These are phyloP conservation scores for Cotesia glomerata DNA, from an alignment of 1,140 invertebrate species.

Conservation along the genomic window DNA sequence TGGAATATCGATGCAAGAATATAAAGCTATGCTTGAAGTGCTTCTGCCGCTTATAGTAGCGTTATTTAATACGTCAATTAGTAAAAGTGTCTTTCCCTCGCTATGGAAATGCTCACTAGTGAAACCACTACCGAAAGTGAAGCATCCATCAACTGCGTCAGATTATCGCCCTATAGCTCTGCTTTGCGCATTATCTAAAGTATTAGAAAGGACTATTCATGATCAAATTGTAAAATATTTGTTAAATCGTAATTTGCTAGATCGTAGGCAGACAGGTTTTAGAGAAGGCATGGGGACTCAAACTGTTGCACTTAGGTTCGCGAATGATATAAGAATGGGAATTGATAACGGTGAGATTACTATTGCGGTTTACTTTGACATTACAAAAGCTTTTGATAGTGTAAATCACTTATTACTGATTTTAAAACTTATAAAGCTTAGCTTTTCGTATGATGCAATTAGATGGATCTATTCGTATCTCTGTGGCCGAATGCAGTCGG, in stretches of 20 bases:
- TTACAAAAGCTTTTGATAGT: constrained; percentile 37
- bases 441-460: not conserved
- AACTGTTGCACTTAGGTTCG: constrained; percentile 23
- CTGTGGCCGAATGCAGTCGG: not conserved
- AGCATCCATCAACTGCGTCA: too few relatives aligned
- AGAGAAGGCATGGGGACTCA: constrained; percentile 24
- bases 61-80: too few relatives aligned
- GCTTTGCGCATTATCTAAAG: not conserved
- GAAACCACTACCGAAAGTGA: too few relatives aligned
- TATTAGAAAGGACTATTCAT: not conserved
- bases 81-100: too few relatives aligned
- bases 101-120: too few relatives aligned
- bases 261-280: constrained; percentile 28
- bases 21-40: too few relatives aligned
- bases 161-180: constrained; percentile 2
- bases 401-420: constrained; percentile 27
- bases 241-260: not conserved
- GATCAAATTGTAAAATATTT: not conserved
- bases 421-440: not conserved
- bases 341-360: constrained; percentile 4
- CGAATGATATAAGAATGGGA: constrained; percentile 20
- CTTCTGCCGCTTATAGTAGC: too few relatives aligned
- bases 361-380: constrained; percentile 22
- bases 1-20: too few relatives aligned
- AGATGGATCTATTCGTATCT: constrained; percentile 7